Evolutionary conservation across 2,113 vertebrate genomes (phyloP).

Genomic region (Tricholaema leucomelas): DNA sequence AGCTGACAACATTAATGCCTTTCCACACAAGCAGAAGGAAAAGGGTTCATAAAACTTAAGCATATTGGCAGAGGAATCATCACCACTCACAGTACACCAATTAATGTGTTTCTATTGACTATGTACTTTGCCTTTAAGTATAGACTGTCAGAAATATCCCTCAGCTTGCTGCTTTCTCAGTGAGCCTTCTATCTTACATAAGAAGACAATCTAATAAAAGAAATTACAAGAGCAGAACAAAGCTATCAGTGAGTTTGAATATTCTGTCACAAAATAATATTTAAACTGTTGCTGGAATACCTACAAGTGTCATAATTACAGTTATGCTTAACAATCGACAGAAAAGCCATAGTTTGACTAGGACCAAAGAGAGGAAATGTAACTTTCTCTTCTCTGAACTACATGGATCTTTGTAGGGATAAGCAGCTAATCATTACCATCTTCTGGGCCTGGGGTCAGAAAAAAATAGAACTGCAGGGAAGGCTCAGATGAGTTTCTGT

Average conservation of each 20-base stretch:
- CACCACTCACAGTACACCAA: neutral
- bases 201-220: slow-evolving; percentile 1
- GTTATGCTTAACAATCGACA: neutral
- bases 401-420: neutral
- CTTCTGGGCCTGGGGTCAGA: neutral
- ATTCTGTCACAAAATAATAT: neutral
- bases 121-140: slow-evolving; percentile 34
- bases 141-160: neutral
- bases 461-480: neutral
- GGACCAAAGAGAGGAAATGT: neutral
- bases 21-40: neutral
- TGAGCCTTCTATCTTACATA: slow-evolving; percentile 10
- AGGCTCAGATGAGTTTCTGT: neutral
- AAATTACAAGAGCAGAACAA: neutral
- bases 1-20: neutral
- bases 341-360: neutral
- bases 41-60: slow-evolving; percentile 25
- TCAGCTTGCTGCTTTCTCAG: slow-evolving; percentile 29
- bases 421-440: neutral
- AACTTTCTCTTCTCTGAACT: neutral
- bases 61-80: neutral
- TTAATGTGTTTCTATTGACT: slow-evolving; percentile 36
- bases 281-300: neutral
- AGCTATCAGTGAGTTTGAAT: neutral
- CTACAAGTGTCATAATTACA: neutral